Evolutionary conservation across 2,797 vertebrate genomes (phyloP).

Genomic region (Gallinago stenura): DNA sequence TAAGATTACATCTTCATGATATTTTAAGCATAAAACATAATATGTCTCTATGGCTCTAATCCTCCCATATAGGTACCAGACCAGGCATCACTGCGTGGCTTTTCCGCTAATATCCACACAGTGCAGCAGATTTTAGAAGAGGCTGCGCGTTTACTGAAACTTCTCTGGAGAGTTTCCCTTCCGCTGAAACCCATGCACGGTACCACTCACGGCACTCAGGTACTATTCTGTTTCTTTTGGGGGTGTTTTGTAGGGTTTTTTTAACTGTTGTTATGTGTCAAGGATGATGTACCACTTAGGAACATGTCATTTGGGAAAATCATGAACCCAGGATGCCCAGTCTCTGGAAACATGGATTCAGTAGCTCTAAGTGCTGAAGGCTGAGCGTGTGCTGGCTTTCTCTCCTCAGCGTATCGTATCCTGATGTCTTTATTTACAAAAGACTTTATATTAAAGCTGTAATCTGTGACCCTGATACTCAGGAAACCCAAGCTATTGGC

Average conservation of each 20-base stretch:
- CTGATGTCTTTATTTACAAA: background rate
- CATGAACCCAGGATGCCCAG: background rate
- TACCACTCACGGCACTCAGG: slow-evolving; percentile 81
- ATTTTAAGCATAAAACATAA: background rate
- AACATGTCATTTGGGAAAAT: background rate
- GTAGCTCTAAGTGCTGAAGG: background rate
- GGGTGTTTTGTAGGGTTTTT: too few relatives aligned
- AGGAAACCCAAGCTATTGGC: background rate
- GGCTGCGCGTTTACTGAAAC: slow-evolving; percentile 86
- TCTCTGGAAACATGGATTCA: background rate
- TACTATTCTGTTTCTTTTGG: background rate
- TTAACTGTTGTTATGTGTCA: background rate
- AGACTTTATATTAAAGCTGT: background rate
- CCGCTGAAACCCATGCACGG: slow-evolving; percentile 74
- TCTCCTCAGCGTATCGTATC: accelerated
- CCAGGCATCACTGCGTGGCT: slow-evolving; percentile 70
- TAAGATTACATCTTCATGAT: slow-evolving; percentile 7
- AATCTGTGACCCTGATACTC: background rate
- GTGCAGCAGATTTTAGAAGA: slow-evolving; percentile 90
- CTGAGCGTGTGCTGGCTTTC: background rate
- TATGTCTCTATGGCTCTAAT: background rate
- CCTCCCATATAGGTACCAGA: slow-evolving; percentile 59
- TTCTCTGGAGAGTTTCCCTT: slow-evolving; percentile 91
- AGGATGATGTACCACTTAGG: background rate
- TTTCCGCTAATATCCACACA: slow-evolving; percentile 76